Conservation (phyloP, 1,140 invertebrate genomes). For the Tenebrio molitor region DNA sequence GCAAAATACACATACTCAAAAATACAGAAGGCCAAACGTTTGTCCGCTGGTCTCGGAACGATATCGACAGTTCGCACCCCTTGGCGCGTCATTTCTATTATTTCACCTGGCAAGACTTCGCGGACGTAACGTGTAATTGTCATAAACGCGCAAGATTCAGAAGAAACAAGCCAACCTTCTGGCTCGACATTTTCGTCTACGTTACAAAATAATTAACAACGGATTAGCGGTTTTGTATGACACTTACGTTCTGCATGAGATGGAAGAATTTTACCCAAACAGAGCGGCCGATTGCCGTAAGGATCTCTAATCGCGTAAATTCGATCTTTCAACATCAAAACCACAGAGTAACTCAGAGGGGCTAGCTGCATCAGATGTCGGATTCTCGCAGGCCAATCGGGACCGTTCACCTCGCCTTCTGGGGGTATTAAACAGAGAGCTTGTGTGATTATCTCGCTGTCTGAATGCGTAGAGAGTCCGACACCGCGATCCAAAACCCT, state of each 20-base stretch:
- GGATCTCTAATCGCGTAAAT: slow-evolving; percentile 97
- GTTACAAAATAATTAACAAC: background rate
- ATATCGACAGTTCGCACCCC: slow-evolving; percentile 90
- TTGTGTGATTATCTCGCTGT: slow-evolving; percentile 97
- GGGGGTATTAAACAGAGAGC: slow-evolving; percentile 93
- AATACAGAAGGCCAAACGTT: slow-evolving; percentile 93
- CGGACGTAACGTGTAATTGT: slow-evolving; percentile 89
- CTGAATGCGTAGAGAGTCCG: slow-evolving; percentile 93
- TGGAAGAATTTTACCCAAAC: slow-evolving; percentile 92
- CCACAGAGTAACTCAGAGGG: slow-evolving; percentile 91
- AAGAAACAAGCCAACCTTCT: slow-evolving; percentile 95
- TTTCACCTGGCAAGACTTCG: slow-evolving; percentile 93
- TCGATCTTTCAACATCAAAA: slow-evolving; percentile 93
- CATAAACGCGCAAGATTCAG: slow-evolving; percentile 96
- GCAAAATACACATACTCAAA: slow-evolving; percentile 99
- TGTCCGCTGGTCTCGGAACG: slow-evolving; percentile 78
- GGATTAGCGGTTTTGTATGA: background rate
- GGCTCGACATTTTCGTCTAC: slow-evolving; percentile 71
- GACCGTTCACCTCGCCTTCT: slow-evolving; percentile 87
- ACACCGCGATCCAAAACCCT: slow-evolving; percentile 88
- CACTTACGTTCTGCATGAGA: slow-evolving; percentile 65
- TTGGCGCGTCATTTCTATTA: slow-evolving; percentile 89
- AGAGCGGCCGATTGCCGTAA: slow-evolving; percentile 95
- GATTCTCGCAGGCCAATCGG: slow-evolving; percentile 92
- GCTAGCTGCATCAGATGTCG: slow-evolving; percentile 92